Percentiles rank a stretch among this genome's conserved stretches.
Evolutionary conservation across 2,888 invertebrate genomes (phyloP).

Genomic region (Xestia c-nigrum): DNA sequence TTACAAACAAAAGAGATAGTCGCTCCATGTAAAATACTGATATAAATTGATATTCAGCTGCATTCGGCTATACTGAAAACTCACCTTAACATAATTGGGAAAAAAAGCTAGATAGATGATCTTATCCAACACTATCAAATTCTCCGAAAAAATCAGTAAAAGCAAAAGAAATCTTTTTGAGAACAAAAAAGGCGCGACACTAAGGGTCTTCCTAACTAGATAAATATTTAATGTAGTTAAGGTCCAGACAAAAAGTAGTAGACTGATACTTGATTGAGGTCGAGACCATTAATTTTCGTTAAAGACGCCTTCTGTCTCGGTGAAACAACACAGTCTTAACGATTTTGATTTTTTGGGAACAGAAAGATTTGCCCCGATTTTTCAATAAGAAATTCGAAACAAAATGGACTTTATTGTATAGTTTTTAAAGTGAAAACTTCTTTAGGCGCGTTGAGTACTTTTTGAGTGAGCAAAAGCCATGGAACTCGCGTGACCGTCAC

Average conservation of each 20-base stretch:
- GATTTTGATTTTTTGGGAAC: conserved; percentile 19
- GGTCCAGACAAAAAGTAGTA: conserved; percentile 51
- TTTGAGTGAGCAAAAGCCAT: too few relatives aligned
- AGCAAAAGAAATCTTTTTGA: background rate
- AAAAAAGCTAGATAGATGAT: background rate
- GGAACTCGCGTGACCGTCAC: too few relatives aligned
- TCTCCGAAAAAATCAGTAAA: background rate
- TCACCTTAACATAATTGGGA: background rate
- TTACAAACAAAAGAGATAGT: too few relatives aligned
- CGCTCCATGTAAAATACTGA: background rate
- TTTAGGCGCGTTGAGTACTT: too few relatives aligned
- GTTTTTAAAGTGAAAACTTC: too few relatives aligned
- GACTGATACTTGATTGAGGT: conserved; percentile 54
- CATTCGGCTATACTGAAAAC: background rate
- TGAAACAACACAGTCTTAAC: conserved; percentile 41
- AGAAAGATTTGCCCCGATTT: background rate
- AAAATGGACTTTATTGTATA: background rate
- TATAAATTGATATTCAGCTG: background rate
- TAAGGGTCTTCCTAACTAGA: conserved; percentile 30
- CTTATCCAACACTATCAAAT: background rate
- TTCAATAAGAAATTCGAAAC: background rate
- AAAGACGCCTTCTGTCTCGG: conserved; percentile 50
- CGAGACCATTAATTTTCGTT: conserved; percentile 62
- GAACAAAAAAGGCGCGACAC: conserved; percentile 18
- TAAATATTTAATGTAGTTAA: conserved; percentile 53